A percentile compares a stretch with the other conserved stretches of the same genome.
Evolutionary conservation across 1,140 invertebrate species (phyloP).

Genomic region (Drosophila orena): DNA sequence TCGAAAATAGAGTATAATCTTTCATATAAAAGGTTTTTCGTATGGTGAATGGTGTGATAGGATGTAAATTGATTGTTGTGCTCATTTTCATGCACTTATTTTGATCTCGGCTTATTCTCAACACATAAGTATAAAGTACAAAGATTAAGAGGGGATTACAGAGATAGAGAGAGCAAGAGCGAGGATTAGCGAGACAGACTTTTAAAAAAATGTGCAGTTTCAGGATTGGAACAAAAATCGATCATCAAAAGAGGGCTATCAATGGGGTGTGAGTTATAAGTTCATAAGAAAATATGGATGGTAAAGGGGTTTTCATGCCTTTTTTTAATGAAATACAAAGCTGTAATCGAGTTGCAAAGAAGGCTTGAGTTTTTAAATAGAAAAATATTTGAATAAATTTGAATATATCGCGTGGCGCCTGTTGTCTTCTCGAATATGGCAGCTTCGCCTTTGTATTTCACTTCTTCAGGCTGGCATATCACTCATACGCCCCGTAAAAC

Average conservation of each 20-base stretch:
- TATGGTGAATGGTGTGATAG: slow-evolving; percentile 52
- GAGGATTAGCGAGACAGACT: slow-evolving; percentile 54
- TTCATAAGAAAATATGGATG: slow-evolving; percentile 9
- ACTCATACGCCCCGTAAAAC: slow-evolving; percentile 34
- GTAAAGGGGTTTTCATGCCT: slow-evolving; percentile 21
- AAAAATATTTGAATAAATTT: not conserved
- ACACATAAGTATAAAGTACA: slow-evolving; percentile 64
- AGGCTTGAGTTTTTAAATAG: slow-evolving; percentile 1
- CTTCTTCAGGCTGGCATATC: slow-evolving; percentile 3
- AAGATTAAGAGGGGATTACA: slow-evolving; percentile 61
- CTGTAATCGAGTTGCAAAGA: slow-evolving; percentile 12
- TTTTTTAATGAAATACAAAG: slow-evolving; percentile 45
- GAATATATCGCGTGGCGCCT: slow-evolving; percentile 1
- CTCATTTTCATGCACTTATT: slow-evolving; percentile 71
- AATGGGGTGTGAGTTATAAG: slow-evolving; percentile 4
- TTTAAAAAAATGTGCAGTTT: slow-evolving; percentile 59
- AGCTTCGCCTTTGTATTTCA: slow-evolving; percentile 25
- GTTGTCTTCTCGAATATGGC: slow-evolving; percentile 2
- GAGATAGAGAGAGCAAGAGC: slow-evolving; percentile 51
- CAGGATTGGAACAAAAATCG: slow-evolving; percentile 24
- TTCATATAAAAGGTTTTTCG: slow-evolving; percentile 29
- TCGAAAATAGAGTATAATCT: slow-evolving; percentile 45
- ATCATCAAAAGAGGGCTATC: slow-evolving; percentile 34
- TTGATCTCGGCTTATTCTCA: slow-evolving; percentile 44
- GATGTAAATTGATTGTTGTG: slow-evolving; percentile 62